These are phyloP conservation scores for Struthidea cinerea DNA, from an alignment of 2,113 vertebrate genomes.

Conservation along the genomic window DNA sequence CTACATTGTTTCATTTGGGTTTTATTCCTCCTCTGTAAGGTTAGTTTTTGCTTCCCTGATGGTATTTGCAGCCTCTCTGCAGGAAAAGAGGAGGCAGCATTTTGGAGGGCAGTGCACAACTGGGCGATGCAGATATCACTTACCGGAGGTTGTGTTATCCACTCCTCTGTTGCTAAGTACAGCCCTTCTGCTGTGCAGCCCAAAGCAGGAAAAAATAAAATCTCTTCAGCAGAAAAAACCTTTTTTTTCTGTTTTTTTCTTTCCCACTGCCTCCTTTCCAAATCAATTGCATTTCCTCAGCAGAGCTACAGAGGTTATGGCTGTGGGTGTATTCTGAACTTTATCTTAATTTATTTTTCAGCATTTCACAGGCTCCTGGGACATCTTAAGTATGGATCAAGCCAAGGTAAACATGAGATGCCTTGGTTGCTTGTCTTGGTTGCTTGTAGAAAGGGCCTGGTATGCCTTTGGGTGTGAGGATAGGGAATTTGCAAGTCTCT, in stretches of 20 bases:
- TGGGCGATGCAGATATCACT: neutral
- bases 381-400: neutral
- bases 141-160: neutral
- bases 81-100: neutral
- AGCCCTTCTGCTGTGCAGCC: neutral
- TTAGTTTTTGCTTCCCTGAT: neutral
- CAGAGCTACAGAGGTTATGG: neutral
- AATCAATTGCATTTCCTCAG: neutral
- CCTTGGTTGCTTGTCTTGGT: neutral
- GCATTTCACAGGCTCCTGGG: neutral
- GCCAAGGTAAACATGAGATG: neutral
- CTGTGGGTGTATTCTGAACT: neutral
- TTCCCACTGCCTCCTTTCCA: neutral
- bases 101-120: neutral
- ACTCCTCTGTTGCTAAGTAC: neutral
- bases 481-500: neutral
- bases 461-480: neutral
- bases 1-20: neutral
- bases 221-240: neutral
- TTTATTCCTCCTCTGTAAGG: neutral
- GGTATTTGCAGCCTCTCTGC: neutral
- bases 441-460: neutral
- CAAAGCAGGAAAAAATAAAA: neutral
- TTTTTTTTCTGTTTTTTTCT: neutral
- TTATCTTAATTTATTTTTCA: neutral